Evolutionary conservation across 2,888 invertebrate species (phyloP).

Genomic region (Colletes collaris): DNA sequence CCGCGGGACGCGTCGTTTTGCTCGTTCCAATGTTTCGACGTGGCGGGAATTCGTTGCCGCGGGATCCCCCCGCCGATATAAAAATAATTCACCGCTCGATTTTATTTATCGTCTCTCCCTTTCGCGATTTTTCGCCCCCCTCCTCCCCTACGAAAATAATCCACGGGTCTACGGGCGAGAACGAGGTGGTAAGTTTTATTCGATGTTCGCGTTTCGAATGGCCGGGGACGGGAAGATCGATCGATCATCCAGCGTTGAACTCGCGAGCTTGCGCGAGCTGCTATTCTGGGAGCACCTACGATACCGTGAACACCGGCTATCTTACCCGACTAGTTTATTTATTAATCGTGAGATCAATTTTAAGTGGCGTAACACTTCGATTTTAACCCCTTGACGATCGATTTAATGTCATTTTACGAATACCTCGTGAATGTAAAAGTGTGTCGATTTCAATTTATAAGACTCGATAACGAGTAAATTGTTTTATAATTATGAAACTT

Average conservation of each 20-base stretch:
- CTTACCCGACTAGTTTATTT: too few relatives aligned
- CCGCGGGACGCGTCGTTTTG: conserved; percentile 30
- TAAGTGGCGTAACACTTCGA: too few relatives aligned
- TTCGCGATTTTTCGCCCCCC: background rate
- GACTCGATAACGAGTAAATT: too few relatives aligned
- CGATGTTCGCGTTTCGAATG: background rate
- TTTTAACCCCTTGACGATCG: too few relatives aligned
- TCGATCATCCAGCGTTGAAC: background rate
- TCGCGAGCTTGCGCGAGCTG: too few relatives aligned
- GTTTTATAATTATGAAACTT: too few relatives aligned
- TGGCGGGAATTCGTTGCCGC: conserved; percentile 37
- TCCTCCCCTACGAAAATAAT: background rate
- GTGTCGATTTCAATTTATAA: too few relatives aligned
- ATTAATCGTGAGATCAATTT: too few relatives aligned
- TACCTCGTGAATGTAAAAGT: too few relatives aligned
- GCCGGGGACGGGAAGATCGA: background rate
- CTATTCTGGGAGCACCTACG: too few relatives aligned
- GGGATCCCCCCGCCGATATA: conserved; percentile 22
- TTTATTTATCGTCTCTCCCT: conserved; percentile 39
- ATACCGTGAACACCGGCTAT: too few relatives aligned
- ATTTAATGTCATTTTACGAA: too few relatives aligned
- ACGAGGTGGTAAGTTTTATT: conserved; percentile 4
- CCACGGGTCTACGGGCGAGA: background rate
- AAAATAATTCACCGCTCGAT: conserved; percentile 47
- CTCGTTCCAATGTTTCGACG: conserved; percentile 30